Evolutionary conservation across 1,140 invertebrate species (phyloP).

Genomic region (Venturia canescens): DNA sequence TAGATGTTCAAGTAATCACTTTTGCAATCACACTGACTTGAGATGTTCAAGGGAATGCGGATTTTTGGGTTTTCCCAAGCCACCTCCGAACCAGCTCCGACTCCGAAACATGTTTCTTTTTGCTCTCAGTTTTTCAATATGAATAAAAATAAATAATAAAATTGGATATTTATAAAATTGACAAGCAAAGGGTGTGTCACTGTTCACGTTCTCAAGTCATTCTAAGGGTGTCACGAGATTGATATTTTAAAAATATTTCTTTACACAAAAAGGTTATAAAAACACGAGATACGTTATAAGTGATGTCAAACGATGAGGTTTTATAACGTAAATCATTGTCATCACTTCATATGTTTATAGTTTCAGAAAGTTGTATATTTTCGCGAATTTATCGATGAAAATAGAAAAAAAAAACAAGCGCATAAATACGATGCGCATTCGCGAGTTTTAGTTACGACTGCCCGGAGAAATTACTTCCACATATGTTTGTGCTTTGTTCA

Average conservation of each 20-base stretch:
- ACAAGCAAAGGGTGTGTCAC: constrained; percentile 19
- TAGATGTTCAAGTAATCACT: neutral
- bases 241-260: neutral
- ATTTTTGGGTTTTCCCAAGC: constrained; percentile 95
- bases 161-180: neutral
- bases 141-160: too few relatives aligned
- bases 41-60: constrained; percentile 96
- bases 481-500: too few relatives aligned
- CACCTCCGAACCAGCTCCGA: constrained; percentile 91
- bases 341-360: neutral
- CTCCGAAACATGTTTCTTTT: constrained; percentile 86
- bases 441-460: neutral
- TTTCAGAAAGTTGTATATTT: neutral
- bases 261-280: neutral
- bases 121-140: neutral
- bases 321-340: neutral
- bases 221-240: neutral
- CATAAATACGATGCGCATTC: neutral
- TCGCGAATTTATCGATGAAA: neutral
- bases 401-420: neutral
- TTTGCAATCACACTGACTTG: constrained; percentile 82
- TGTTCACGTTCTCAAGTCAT: constrained; percentile 9
- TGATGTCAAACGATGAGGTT: neutral
- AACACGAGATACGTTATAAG: neutral
- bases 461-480: neutral